A percentile compares a stretch with the other conserved stretches of the same genome.
Evolutionary conservation across 1,140 invertebrate species (phyloP).

Genomic region (Bactericera cockerelli): DNA sequence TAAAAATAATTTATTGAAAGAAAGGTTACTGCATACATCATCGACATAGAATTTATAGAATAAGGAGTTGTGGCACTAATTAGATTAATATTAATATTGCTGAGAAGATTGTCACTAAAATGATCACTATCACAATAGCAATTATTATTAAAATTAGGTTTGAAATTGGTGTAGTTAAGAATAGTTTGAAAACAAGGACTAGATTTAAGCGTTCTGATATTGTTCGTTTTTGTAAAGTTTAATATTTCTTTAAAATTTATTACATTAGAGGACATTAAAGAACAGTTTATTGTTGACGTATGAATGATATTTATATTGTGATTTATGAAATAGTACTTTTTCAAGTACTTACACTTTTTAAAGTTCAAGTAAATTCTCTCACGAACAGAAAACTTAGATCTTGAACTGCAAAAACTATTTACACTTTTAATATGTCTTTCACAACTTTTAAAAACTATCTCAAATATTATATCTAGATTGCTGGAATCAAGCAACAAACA

Average conservation of each 20-base stretch:
- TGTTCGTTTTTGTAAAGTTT: constrained; percentile 1
- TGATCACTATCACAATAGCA: not conserved
- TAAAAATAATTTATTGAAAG: too few relatives aligned
- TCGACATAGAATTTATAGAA: not conserved
- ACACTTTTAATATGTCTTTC: not conserved
- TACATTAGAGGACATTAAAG: not conserved
- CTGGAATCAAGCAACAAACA: too few relatives aligned
- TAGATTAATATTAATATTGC: constrained; percentile 1
- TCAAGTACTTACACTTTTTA: not conserved
- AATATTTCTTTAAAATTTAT: constrained; percentile 7
- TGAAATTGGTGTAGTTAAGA: too few relatives aligned
- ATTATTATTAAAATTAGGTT: not conserved
- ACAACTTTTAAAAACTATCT: too few relatives aligned
- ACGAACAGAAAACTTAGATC: not conserved
- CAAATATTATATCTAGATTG: too few relatives aligned
- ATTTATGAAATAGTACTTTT: not conserved
- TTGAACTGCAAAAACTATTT: not conserved
- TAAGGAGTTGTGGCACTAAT: constrained; percentile 2
- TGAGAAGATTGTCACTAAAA: constrained; percentile 5
- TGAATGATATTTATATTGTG: not conserved
- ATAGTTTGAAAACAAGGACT: too few relatives aligned
- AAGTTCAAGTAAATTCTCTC: not conserved
- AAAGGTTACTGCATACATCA: too few relatives aligned
- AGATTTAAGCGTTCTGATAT: too few relatives aligned
- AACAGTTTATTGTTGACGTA: not conserved